Conservation (phyloP, 2,888 invertebrate genomes). For the Venusia cambrica region DNA sequence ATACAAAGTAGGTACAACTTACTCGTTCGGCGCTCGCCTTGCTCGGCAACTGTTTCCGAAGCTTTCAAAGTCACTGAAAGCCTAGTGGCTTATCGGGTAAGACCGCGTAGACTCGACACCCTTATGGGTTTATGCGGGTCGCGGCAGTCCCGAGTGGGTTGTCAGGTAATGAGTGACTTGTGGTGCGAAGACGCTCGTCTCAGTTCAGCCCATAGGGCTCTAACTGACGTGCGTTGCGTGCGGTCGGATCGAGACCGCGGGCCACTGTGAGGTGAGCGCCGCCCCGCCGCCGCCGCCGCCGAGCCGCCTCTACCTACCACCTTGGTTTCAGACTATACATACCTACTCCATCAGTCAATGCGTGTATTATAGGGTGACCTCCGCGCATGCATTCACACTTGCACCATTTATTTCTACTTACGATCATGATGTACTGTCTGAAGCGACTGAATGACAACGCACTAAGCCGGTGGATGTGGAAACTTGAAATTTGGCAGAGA, state of each 20-base stretch:
- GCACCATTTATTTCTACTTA: no score
- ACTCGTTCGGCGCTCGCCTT: constrained; percentile 6
- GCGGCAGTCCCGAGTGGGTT: constrained; percentile 13
- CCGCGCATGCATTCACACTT: no score
- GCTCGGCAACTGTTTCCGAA: constrained; percentile 10
- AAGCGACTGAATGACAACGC: no score
- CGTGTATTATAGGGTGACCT: no score
- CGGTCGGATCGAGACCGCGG: constrained; percentile 18
- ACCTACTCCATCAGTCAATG: no score
- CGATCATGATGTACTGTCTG: no score
- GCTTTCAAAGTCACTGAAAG: constrained; percentile 12
- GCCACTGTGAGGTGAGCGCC: constrained; percentile 9
- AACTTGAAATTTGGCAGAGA: no score
- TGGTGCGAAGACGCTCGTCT: constrained; percentile 13
- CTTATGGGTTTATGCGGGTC: constrained; percentile 23
- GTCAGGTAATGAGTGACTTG: constrained; percentile 4
- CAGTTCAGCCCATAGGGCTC: constrained; percentile 26
- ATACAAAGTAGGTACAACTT: constrained; percentile 11
- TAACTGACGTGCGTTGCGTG: constrained; percentile 22
- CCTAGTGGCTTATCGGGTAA: constrained; percentile 5
- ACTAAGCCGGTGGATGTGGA: no score
- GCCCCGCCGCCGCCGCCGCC: constrained; percentile 2
- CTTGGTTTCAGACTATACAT: no score
- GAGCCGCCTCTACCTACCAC: no score
- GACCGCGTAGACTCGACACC: constrained; percentile 24